Evolutionary conservation across 2,888 invertebrate genomes (phyloP).

Genomic region (Exocentrus adspersus): DNA sequence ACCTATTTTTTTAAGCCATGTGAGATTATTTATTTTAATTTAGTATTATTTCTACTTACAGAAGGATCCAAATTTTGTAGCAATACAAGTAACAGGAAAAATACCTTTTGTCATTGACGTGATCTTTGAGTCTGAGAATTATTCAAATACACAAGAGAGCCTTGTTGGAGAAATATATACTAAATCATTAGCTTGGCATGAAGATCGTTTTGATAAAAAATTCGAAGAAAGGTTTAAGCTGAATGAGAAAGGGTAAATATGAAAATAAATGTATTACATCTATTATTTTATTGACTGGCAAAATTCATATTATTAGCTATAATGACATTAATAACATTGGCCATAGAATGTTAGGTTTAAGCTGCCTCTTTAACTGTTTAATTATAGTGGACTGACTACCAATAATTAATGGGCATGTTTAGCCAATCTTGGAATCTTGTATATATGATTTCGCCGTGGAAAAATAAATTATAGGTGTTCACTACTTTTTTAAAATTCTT

Average conservation of each 20-base stretch:
- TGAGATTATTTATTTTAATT: background rate
- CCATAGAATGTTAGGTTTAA: too few species aligned
- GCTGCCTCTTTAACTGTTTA: too few species aligned
- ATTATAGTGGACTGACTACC: too few species aligned
- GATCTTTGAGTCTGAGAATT: constrained; percentile 81
- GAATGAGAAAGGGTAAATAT: constrained; percentile 72
- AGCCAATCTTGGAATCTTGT: too few species aligned
- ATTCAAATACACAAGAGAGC: constrained; percentile 66
- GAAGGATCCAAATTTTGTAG: constrained; percentile 78
- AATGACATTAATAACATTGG: too few species aligned
- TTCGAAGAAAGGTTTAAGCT: constrained; percentile 87
- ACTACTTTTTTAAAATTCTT: too few species aligned
- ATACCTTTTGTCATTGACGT: constrained; percentile 87
- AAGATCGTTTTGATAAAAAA: constrained; percentile 74
- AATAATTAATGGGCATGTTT: too few species aligned
- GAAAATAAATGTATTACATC: background rate
- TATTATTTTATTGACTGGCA: background rate
- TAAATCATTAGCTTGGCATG: constrained; percentile 70
- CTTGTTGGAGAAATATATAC: constrained; percentile 75
- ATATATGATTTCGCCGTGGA: too few species aligned
- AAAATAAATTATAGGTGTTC: too few species aligned
- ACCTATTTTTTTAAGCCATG: too few species aligned
- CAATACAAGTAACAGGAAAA: constrained; percentile 78
- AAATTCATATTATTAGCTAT: too few species aligned
- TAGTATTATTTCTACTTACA: constrained; percentile 42